These are phyloP conservation scores for Ancistrus triradiatus DNA, from an alignment of 2,113 vertebrate species.

Conservation along the genomic window DNA sequence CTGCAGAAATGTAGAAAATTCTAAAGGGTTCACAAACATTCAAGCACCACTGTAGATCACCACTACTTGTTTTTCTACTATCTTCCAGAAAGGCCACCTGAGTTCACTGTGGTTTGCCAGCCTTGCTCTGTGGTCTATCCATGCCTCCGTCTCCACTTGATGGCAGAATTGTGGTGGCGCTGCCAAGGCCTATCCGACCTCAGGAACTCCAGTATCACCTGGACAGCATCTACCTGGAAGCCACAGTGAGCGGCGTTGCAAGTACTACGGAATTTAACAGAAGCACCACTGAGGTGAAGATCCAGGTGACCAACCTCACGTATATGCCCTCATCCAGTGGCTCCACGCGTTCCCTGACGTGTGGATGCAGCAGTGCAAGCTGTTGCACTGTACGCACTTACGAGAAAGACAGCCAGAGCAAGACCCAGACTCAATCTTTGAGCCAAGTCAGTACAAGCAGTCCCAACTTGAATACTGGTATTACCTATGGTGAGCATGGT, in stretches of 20 bases:
- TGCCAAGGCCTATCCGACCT: slow-evolving; percentile 95
- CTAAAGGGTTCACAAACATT: too few relatives aligned
- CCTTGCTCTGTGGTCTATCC: slow-evolving; percentile 85
- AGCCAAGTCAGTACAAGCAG: slow-evolving; percentile 80
- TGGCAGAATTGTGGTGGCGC: slow-evolving; percentile 98
- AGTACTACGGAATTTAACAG: slow-evolving; percentile 71
- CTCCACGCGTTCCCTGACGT: slow-evolving; percentile 98
- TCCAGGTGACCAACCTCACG: slow-evolving; percentile 90
- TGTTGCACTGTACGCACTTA: slow-evolving; percentile 97
- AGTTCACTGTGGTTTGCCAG: slow-evolving; percentile 83
- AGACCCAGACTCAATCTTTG: slow-evolving; percentile 77
- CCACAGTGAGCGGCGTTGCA: slow-evolving; percentile 65
- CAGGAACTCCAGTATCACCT: slow-evolving; percentile 95
- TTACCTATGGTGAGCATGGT: slow-evolving; percentile 69
- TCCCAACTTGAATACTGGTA: slow-evolving; percentile 64
- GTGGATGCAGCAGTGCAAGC: slow-evolving; percentile 98
- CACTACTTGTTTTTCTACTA: too few relatives aligned
- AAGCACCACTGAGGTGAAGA: slow-evolving; percentile 81
- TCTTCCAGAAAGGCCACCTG: slow-evolving; percentile 70
- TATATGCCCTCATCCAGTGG: slow-evolving; percentile 99
- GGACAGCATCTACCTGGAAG: slow-evolving; percentile 88
- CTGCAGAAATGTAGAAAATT: too few relatives aligned
- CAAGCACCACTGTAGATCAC: too few relatives aligned
- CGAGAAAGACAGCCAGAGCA: slow-evolving; percentile 79
- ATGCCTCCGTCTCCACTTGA: slow-evolving; percentile 99